phyloP scores from a whole-genome alignment of 2,113 vertebrate species.

The Urocolius indicus region DNA sequence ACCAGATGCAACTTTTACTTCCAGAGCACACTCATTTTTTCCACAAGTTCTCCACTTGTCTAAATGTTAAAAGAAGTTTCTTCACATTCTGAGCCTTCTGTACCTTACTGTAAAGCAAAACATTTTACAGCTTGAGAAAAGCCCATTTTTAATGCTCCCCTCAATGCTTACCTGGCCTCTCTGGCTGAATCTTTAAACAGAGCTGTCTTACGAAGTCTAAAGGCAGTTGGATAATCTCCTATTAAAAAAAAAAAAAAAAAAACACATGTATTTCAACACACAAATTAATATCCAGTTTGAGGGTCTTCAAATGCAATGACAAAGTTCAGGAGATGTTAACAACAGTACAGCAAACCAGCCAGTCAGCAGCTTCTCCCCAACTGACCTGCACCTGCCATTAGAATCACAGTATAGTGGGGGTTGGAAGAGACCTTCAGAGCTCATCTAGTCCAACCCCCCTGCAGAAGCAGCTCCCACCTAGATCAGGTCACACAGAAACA shows the following conservation, averaged over 20 bases:
- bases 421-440: too few species aligned
- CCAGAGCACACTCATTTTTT: neutral
- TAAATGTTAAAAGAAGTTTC: neutral
- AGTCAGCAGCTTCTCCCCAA: neutral
- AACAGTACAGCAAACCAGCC: neutral
- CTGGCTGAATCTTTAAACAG: conserved; percentile 92
- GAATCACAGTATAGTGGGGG: too few species aligned
- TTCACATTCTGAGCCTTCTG: neutral
- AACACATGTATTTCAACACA: neutral
- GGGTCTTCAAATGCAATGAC: neutral
- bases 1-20: neutral
- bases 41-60: neutral
- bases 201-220: conserved; percentile 94
- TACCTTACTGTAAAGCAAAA: neutral
- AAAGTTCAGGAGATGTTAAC: neutral
- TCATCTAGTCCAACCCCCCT: too few species aligned
- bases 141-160: neutral
- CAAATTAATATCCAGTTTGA: neutral
- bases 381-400: neutral
- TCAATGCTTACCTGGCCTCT: conserved; percentile 88
- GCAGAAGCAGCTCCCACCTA: too few species aligned
- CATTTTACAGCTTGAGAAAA: neutral
- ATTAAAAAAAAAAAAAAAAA: neutral
- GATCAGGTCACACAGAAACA: too few species aligned
- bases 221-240: conserved; percentile 95